A percentile compares a stretch with the other conserved stretches of the same genome.
phyloP scores from a whole-genome alignment of 2,113 vertebrate genomes.

The Beaufortia kweichowensis region DNA sequence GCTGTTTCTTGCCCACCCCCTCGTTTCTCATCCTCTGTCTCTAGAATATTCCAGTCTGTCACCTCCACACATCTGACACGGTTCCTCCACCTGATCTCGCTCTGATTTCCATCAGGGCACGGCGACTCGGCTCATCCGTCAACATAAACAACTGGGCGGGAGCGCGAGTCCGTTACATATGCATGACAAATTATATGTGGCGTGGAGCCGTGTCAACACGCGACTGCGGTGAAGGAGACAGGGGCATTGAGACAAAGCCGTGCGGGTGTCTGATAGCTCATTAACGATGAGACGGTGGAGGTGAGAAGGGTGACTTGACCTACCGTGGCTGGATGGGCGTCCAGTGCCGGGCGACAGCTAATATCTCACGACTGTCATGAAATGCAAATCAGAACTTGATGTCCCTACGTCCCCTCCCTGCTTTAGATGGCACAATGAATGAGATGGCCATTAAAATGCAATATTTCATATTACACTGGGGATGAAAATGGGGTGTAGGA shows the following conservation, averaged over 20 bases:
- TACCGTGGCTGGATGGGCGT: constrained; percentile 35
- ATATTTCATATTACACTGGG: constrained; percentile 52
- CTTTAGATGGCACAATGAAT: constrained; percentile 38
- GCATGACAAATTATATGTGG: constrained; percentile 46
- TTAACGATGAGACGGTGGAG: constrained; percentile 44
- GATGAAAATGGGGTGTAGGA: constrained; percentile 50
- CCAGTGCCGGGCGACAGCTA: constrained; percentile 21
- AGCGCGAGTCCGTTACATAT: constrained; percentile 40
- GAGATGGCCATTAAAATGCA: constrained; percentile 53
- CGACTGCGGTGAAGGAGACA: constrained; percentile 4
- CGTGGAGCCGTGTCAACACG: constrained; percentile 46
- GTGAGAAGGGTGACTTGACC: constrained; percentile 33
- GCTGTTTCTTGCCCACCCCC: constrained; percentile 27
- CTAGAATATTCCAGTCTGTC: constrained; percentile 38
- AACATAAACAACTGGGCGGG: constrained; percentile 55
- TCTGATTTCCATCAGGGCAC: constrained; percentile 53
- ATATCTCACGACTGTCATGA: constrained; percentile 39
- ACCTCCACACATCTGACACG: constrained; percentile 43
- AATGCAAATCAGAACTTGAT: constrained; percentile 51
- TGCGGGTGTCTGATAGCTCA: constrained; percentile 49
- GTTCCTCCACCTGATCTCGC: constrained; percentile 55
- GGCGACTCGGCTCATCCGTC: constrained; percentile 60
- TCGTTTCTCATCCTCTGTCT: constrained; percentile 26
- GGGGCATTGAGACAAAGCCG: neutral
- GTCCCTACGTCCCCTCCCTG: constrained; percentile 12